Evolutionary conservation across 2,888 invertebrate genomes (phyloP).

Genomic region (Drosophila neutralis): DNA sequence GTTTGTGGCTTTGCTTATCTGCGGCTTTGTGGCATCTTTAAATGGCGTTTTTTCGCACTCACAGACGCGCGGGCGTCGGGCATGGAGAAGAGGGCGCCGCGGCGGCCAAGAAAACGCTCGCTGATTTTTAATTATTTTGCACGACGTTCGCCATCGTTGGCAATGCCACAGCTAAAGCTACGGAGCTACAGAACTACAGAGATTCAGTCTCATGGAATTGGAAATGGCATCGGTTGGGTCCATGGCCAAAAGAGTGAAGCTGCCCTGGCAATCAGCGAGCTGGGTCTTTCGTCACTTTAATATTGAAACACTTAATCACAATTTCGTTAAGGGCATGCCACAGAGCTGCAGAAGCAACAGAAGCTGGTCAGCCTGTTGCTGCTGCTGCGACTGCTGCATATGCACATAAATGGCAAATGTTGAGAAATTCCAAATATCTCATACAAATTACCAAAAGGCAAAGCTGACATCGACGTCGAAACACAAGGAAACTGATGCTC

Average conservation of each 20-base stretch:
- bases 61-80: constrained; percentile 58
- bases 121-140: constrained; percentile 78
- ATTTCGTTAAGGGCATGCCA: constrained; percentile 73
- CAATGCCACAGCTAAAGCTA: constrained; percentile 7
- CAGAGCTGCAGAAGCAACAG: constrained; percentile 15
- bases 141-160: constrained; percentile 69
- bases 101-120: constrained; percentile 54
- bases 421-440: constrained; percentile 73
- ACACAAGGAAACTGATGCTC: constrained; percentile 25
- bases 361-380: neutral
- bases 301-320: constrained; percentile 81
- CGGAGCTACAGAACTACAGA: constrained; percentile 8
- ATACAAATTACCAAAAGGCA: constrained; percentile 76
- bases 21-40: constrained; percentile 80
- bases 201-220: constrained; percentile 16
- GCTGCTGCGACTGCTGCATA: constrained; percentile 19
- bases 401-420: constrained; percentile 72
- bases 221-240: constrained; percentile 12
- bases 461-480: constrained; percentile 16
- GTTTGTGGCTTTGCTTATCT: constrained; percentile 68
- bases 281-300: constrained; percentile 76
- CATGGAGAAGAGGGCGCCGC: neutral
- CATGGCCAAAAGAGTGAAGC: constrained; percentile 18
- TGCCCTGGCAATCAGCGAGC: constrained; percentile 44
- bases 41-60: constrained; percentile 82